Percentiles rank a stretch among this genome's conserved stretches.
These are phyloP conservation scores for Margarornis squamiger DNA, from an alignment of 2,797 vertebrate species.

Conservation along the genomic window DNA sequence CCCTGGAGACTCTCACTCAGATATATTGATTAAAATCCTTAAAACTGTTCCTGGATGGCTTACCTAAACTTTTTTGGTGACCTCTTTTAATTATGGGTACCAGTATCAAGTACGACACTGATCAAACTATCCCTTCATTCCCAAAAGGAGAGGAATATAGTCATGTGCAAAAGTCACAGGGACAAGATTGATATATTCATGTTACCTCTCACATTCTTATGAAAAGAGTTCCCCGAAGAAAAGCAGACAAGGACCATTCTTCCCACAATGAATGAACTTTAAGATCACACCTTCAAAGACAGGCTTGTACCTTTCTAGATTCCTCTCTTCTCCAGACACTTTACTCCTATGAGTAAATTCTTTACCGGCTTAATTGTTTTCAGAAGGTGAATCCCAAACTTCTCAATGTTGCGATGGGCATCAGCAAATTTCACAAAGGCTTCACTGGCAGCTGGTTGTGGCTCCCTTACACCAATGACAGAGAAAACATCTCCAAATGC, in stretches of 20 bases:
- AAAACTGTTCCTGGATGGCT: neutral
- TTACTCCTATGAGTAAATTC: neutral
- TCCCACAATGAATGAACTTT: neutral
- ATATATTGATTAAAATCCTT: neutral
- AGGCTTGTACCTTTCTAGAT: neutral
- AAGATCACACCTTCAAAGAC: neutral
- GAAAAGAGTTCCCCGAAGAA: neutral
- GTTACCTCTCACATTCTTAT: neutral
- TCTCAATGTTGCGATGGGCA: conserved; percentile 97
- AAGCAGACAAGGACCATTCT: neutral
- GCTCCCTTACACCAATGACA: conserved; percentile 95
- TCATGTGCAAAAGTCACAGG: neutral
- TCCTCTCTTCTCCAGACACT: neutral
- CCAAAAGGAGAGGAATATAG: neutral
- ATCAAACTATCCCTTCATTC: neutral
- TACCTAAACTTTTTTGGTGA: neutral
- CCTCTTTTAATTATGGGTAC: neutral
- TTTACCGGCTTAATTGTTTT: conserved; percentile 97
- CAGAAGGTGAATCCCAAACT: conserved; percentile 93
- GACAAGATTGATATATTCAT: neutral
- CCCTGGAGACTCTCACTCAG: neutral
- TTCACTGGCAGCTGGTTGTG: conserved; percentile 93
- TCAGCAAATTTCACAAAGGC: conserved; percentile 98
- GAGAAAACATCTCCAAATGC: conserved; percentile 98
- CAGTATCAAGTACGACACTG: neutral